Evolutionary conservation across 37 sponge, comb jelly and placozoan species (phyloP).

Genomic region (Lycopodina hypogea): DNA sequence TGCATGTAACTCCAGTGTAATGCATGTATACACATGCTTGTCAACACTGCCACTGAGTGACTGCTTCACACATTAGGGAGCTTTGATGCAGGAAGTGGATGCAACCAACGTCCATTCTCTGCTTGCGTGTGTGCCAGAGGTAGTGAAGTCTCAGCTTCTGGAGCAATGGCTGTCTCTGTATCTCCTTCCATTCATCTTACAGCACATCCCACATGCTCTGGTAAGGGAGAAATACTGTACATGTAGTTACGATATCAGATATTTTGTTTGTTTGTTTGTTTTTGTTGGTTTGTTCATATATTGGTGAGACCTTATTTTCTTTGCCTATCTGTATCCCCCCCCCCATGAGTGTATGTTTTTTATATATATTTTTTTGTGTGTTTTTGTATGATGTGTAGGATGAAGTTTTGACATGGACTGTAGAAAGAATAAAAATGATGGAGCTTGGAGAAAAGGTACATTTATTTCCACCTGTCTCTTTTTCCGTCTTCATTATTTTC

Average conservation of each 20-base stretch:
- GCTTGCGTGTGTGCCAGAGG: constrained; percentile 37
- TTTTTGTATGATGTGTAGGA: constrained; percentile 9
- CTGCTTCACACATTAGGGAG: too few species aligned
- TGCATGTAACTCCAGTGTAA: too few species aligned
- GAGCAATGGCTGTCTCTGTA: constrained; percentile 27
- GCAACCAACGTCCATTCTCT: constrained; percentile 10
- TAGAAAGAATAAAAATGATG: constrained; percentile 20
- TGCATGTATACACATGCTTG: too few species aligned
- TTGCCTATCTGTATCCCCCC: too few species aligned
- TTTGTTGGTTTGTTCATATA: too few species aligned
- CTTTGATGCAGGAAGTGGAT: constrained; percentile 16
- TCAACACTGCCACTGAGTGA: too few species aligned
- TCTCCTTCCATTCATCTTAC: constrained; percentile 28
- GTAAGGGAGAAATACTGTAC: constrained; percentile 10
- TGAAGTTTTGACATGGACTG: constrained; percentile 32
- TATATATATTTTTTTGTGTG: neutral
- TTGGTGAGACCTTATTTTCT: too few species aligned
- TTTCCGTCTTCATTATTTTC: neutral
- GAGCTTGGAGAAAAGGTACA: constrained; percentile 40
- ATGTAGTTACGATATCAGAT: neutral
- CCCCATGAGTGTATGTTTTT: neutral
- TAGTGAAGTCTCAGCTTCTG: constrained; percentile 9
- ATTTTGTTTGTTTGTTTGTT: too few species aligned
- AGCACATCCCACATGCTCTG: constrained; percentile 36
- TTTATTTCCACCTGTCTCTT: neutral